Evolutionary conservation across 2,888 invertebrate species (phyloP).

Genomic region (Cancer borealis): DNA sequence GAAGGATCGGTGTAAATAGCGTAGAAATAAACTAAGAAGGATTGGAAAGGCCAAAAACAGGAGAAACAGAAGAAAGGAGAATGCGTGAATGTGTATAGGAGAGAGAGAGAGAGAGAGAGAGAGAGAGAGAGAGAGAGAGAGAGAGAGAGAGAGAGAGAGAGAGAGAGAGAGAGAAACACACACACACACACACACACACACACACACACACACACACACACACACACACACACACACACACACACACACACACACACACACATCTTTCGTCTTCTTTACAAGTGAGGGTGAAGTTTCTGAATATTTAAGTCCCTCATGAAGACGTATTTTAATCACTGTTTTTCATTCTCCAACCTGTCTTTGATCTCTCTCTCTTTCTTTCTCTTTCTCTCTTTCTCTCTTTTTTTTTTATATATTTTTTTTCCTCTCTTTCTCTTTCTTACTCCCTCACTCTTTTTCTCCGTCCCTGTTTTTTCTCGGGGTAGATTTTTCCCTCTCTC

Average conservation of each 20-base stretch:
- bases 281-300: background rate
- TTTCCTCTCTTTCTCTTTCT: background rate
- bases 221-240: slow-evolving; percentile 25
- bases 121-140: background rate
- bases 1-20: too few species aligned
- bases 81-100: too few species aligned
- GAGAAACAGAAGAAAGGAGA: too few species aligned
- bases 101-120: too few species aligned
- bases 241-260: slow-evolving; percentile 32
- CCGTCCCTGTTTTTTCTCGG: background rate
- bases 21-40: too few species aligned
- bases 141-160: slow-evolving; percentile 37
- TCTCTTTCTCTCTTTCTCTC: background rate
- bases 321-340: slow-evolving; percentile 9
- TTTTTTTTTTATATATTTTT: background rate
- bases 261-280: background rate
- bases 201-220: slow-evolving; percentile 2
- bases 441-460: background rate
- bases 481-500: background rate
- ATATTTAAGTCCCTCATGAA: background rate
- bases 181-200: background rate
- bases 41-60: too few species aligned
- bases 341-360: background rate
- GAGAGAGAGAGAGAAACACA: slow-evolving; percentile 22
- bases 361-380: background rate